Base-by-base conservation (phyloP, 2,888 invertebrate genomes). In the Cryptops parisi region DNA sequence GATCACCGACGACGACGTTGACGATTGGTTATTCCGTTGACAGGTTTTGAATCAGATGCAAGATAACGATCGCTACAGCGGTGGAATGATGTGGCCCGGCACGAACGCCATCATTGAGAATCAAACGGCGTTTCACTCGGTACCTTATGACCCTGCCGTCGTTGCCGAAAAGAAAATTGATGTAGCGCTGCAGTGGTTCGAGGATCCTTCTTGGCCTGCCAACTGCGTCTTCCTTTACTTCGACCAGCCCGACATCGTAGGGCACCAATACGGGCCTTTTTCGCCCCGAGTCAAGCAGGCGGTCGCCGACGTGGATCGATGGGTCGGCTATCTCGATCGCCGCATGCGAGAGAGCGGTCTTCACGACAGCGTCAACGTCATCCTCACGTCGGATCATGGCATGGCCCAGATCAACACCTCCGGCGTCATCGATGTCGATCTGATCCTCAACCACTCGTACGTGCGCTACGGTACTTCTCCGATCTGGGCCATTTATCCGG, bases 341-440 rank as follows among this genome's bases (percentile, higher is more conserved):
- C 67, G 74, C 64, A 62, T 83, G n/a, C 64, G 71, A 52, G 60
- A 68, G 19, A 62, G 72, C 54, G 68, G 72, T 22, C 65, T 82
- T 47, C 62, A 66, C 3, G 68, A 74, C 25, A 70, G 72, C 58
- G 72, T 78, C 0, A 81, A 82, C 64, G 71, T 84, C 1, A 73
- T 84, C 53, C 73, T 83, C 56, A 66, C 82, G 43, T 81, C 81
- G 67, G 83, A 84, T 67, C 84, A 84, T 67, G 84, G 84, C 17
- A 79, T 82, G 77, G 65, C 73, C 1, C 67, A 70, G 24, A 77
- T 81, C 0, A 72, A 67, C 1, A 67, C 72, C 17, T 65, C 72
- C 3, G 67, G 70, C 58, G 74, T 79, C 59, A 74, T 80, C 33
- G 73, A 79, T 64, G 65, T 79, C 22, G 72, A 74, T 0, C 66